Conservation (phyloP, 1,140 invertebrate species). For the Formica selysi region DNA sequence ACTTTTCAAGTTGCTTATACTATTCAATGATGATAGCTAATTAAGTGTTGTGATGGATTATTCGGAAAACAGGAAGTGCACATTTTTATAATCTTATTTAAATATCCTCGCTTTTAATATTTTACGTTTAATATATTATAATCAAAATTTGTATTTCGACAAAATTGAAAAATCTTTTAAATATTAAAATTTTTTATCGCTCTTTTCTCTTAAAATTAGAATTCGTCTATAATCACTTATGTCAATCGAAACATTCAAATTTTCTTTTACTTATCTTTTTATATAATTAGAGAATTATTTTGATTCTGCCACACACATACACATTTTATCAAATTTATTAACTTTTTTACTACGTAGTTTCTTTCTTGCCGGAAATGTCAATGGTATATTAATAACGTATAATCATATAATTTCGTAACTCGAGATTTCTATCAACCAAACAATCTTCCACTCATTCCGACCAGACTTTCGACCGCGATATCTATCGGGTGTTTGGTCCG, state of each 20-base stretch:
- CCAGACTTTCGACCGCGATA: slow-evolving; percentile 53
- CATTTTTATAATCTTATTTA: background rate
- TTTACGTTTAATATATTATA: background rate
- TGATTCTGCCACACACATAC: too few relatives aligned
- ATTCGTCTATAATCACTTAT: background rate
- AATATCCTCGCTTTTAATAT: background rate
- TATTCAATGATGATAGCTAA: slow-evolving; percentile 5
- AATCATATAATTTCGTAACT: slow-evolving; percentile 24
- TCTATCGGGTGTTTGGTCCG: slow-evolving; percentile 51
- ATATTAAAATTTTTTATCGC: background rate
- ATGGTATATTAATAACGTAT: slow-evolving; percentile 22
- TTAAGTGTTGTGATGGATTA: slow-evolving; percentile 3
- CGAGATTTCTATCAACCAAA: slow-evolving; percentile 61
- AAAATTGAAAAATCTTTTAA: background rate
- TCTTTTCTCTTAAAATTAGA: background rate
- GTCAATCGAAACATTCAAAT: too few relatives aligned
- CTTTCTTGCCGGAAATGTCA: background rate
- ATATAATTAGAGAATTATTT: background rate
- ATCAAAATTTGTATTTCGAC: background rate
- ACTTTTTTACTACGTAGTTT: background rate
- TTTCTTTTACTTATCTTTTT: background rate
- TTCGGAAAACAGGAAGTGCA: background rate
- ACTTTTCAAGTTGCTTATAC: background rate
- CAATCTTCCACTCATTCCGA: slow-evolving; percentile 42
- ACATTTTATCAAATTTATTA: background rate